phyloP scores from a whole-genome alignment of 2,113 vertebrate species.

The Mandrillus leucophaeus region DNA sequence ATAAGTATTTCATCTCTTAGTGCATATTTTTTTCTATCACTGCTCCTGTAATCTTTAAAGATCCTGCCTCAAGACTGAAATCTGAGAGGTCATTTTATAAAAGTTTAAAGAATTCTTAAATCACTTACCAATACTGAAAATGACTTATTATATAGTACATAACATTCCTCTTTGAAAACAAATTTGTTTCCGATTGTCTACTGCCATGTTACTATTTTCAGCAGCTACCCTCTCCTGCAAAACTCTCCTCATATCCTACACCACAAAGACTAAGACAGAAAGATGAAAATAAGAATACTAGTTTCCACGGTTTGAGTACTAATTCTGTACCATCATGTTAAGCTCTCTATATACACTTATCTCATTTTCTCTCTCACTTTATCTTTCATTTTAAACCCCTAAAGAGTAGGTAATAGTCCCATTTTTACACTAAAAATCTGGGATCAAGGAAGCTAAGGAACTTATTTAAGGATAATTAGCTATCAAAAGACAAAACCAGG shows the following conservation, averaged over 20 bases:
- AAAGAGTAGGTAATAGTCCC: not conserved
- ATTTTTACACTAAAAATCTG: not conserved
- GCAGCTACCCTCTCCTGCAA: not conserved
- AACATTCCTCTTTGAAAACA: not conserved
- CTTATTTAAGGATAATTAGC: conserved; percentile 4
- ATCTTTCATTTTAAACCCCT: conserved; percentile 23
- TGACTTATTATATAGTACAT: not conserved
- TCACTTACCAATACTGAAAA: conserved; percentile 1
- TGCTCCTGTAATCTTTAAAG: not conserved
- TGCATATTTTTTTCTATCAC: not conserved
- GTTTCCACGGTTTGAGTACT: not conserved
- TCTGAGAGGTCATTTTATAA: not conserved
- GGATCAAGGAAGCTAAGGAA: not conserved
- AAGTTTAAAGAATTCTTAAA: conserved; percentile 3
- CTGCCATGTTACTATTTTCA: not conserved
- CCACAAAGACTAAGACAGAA: not conserved
- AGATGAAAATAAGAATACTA: not conserved
- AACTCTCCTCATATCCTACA: not conserved
- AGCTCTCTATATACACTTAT: not conserved
- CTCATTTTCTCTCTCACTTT: not conserved
- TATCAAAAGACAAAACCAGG: not conserved
- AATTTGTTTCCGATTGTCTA: not conserved
- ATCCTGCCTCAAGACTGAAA: not conserved
- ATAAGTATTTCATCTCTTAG: not conserved
- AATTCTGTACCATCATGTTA: not conserved